Conservation (phyloP, 2,797 vertebrate genomes). For the Mycteria americana region DNA sequence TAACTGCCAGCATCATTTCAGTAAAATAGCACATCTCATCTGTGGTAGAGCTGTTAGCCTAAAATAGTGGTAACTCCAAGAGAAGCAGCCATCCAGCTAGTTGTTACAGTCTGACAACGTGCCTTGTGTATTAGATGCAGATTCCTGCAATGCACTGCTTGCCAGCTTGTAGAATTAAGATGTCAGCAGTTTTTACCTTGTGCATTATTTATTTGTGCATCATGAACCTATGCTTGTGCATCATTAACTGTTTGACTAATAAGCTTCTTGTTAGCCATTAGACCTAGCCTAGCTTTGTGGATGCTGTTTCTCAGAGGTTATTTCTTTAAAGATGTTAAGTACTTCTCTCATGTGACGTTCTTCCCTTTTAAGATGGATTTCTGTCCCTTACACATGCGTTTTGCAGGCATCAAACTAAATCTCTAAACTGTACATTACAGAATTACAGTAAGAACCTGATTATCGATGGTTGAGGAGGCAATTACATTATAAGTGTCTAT, state of each 20-base stretch:
- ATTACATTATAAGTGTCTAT: not conserved
- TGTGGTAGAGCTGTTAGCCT: not conserved
- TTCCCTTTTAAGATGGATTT: not conserved
- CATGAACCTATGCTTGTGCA: not conserved
- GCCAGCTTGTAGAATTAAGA: not conserved
- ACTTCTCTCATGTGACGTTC: not conserved
- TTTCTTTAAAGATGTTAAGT: not conserved
- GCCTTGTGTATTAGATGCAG: not conserved
- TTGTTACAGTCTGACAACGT: not conserved
- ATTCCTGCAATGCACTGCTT: not conserved
- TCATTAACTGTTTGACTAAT: not conserved
- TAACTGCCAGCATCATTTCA: not conserved
- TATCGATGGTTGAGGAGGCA: not conserved
- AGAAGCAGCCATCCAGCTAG: not conserved
- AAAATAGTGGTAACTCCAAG: not conserved
- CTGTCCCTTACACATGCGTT: not conserved
- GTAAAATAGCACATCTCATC: not conserved
- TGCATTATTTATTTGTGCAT: not conserved
- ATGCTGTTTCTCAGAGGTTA: not conserved
- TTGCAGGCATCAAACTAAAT: not conserved
- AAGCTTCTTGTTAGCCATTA: not conserved
- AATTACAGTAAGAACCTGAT: not conserved
- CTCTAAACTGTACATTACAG: not conserved
- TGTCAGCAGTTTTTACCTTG: not conserved
- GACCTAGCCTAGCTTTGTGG: not conserved